Base-by-base conservation (phyloP, 2,888 invertebrate genomes). In the Cactoblastis cactorum region DNA sequence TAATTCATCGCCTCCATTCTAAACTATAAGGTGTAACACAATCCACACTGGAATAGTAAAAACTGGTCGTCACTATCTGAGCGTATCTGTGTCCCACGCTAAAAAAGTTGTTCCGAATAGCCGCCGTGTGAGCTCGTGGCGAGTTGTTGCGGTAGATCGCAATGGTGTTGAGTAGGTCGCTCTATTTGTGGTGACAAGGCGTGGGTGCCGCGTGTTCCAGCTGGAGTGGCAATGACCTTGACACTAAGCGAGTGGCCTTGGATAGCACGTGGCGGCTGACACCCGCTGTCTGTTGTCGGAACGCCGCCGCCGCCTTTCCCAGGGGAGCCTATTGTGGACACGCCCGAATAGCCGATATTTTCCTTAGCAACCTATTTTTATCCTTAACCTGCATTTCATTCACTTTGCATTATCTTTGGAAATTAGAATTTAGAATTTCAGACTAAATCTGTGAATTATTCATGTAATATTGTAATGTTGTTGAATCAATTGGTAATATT, bases 211-310 rank as follows among this genome's bases (percentile, higher is more conserved):
- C 85, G 85, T 85, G 87, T 83, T 80, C 83, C 71, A 83, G 86
- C 85, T 87, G 88, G 88, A 87, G 88, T 88, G 86, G 87, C 87
- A 86, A 85, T 86, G 87, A 87, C 89, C 89, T 88, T 90, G 89
- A 88, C 89, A 90, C 88, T 87, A 87, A 87, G 86, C 86, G 87
- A 88, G 82, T 87, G 88, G 87, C 88, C 87, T 88, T 88, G 89
- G 89, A 87, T 84, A 87, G 87, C 89, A 89, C 89, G 89, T 88
- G 89, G 87, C 87, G 82, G 85, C 89, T 87, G 89, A 88, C 88
- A 84, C 86, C 85, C 87, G 88, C 83, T 86, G 85, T 85, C 88
- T 88, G 87, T 86, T 84, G 88, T 86, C 85, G 87, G 86, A 83
- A 81, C 86, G 86, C 87, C 88, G 88, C 80, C 83, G 83, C 85